These are phyloP conservation scores for Ectropis crepuscularia DNA, from an alignment of 2,888 invertebrate species.

Conservation along the genomic window DNA sequence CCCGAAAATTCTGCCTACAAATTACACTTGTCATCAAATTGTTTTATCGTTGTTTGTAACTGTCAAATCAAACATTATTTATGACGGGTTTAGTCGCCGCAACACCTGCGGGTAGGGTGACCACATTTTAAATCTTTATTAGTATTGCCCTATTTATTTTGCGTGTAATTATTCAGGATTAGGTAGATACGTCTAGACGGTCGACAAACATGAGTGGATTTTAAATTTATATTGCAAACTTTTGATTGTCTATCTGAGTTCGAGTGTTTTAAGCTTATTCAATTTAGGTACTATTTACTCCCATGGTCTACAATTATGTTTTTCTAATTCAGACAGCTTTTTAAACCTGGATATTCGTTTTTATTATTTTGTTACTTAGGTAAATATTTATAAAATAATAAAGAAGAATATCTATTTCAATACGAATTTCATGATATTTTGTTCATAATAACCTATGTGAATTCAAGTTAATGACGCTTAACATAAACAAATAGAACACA, in stretches of 20 bases:
- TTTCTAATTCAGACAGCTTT: no score
- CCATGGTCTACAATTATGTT: no score
- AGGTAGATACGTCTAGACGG: slow-evolving; percentile 20
- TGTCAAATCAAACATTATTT: slow-evolving; percentile 80
- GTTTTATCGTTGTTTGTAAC: slow-evolving; percentile 66
- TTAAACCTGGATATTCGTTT: no score
- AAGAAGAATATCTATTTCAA: no score
- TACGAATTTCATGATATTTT: no score
- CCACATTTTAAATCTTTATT: slow-evolving; percentile 56
- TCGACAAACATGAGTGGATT: slow-evolving; percentile 44
- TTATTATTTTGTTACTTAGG: no score
- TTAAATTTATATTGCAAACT: slow-evolving; percentile 31
- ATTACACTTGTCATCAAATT: slow-evolving; percentile 55
- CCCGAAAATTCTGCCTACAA: slow-evolving; percentile 13
- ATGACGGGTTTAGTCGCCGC: slow-evolving; percentile 69
- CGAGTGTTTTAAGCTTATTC: slow-evolving; percentile 6
- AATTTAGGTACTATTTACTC: no score
- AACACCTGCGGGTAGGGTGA: slow-evolving; percentile 71
- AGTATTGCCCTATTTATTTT: slow-evolving; percentile 52
- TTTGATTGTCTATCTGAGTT: slow-evolving; percentile 1
- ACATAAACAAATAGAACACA: no score
- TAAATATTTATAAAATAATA: no score
- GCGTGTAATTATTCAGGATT: slow-evolving; percentile 13
- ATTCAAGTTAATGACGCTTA: no score
- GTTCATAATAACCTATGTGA: no score